Percentiles rank a stretch among this genome's conserved stretches.
Conservation (phyloP, 2,113 vertebrate genomes). For the Agapornis roseicollis region DNA sequence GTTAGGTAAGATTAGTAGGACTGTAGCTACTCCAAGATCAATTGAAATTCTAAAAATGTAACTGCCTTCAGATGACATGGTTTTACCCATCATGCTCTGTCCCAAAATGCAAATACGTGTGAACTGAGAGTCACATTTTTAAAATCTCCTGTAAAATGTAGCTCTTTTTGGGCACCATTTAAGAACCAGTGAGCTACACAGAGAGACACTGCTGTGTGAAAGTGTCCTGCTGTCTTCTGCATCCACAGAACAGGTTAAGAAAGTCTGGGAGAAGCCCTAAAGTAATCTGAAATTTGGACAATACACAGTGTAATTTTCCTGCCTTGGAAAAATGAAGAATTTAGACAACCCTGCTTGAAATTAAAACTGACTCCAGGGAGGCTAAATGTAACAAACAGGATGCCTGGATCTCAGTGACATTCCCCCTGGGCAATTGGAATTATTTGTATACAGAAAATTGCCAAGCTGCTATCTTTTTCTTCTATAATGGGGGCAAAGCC, state of each 20-base stretch:
- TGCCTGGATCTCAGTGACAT: slow-evolving; percentile 10
- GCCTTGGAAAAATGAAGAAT: slow-evolving; percentile 22
- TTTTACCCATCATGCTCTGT: background rate
- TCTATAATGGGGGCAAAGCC: background rate
- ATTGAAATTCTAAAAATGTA: background rate
- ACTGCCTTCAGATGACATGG: background rate
- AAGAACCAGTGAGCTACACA: background rate
- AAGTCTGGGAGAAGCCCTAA: slow-evolving; percentile 5
- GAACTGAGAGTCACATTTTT: background rate
- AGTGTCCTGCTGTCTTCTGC: background rate
- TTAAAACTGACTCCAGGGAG: slow-evolving; percentile 30
- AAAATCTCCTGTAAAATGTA: background rate
- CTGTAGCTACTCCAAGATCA: background rate
- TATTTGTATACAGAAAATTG: slow-evolving; percentile 44
- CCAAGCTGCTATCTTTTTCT: slow-evolving; percentile 40
- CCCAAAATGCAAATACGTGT: background rate
- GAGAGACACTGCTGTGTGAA: background rate
- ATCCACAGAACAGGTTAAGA: background rate
- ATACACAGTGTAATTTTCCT: background rate
- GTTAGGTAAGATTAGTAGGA: background rate
- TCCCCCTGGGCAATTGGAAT: slow-evolving; percentile 15
- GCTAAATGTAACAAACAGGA: background rate
- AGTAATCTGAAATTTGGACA: slow-evolving; percentile 25
- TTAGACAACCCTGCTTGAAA: slow-evolving; percentile 13
- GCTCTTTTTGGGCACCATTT: background rate